phyloP scores from a whole-genome alignment of 2,888 invertebrate genomes.

The Ceramica pisi region DNA sequence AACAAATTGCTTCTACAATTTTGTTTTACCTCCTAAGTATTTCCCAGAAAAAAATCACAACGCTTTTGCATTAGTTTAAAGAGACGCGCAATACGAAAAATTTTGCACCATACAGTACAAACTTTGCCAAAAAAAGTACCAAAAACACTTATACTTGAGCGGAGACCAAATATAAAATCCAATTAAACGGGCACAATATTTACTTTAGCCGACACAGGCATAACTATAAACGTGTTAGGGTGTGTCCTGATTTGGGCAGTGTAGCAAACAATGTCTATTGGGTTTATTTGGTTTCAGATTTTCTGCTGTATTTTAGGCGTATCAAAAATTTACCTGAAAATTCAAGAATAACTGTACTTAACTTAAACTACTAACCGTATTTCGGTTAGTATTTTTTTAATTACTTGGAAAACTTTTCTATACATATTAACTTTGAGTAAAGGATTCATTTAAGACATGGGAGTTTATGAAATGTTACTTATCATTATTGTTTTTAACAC shows the following conservation, averaged over 20 bases:
- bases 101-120: conserved; percentile 3
- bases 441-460: no score
- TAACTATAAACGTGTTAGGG: conserved; percentile 62
- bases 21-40: background rate
- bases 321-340: no score
- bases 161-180: conserved; percentile 73
- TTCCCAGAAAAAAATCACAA: background rate
- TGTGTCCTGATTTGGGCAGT: conserved; percentile 19
- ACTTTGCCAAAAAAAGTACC: conserved; percentile 53
- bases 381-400: no score
- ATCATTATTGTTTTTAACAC: no score
- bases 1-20: background rate
- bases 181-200: conserved; percentile 77
- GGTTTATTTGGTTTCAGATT: background rate
- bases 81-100: background rate
- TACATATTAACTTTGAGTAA: no score
- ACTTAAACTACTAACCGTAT: no score
- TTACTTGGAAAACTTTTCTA: no score
- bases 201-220: conserved; percentile 64
- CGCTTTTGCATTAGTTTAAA: conserved; percentile 14
- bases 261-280: background rate
- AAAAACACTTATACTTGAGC: conserved; percentile 62
- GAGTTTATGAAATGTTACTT: no score
- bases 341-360: no score
- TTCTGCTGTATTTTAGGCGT: background rate